Percentiles rank a stretch among this genome's conserved stretches.
Conservation (phyloP, 2,113 vertebrate genomes). For the Circaetus gallicus region DNA sequence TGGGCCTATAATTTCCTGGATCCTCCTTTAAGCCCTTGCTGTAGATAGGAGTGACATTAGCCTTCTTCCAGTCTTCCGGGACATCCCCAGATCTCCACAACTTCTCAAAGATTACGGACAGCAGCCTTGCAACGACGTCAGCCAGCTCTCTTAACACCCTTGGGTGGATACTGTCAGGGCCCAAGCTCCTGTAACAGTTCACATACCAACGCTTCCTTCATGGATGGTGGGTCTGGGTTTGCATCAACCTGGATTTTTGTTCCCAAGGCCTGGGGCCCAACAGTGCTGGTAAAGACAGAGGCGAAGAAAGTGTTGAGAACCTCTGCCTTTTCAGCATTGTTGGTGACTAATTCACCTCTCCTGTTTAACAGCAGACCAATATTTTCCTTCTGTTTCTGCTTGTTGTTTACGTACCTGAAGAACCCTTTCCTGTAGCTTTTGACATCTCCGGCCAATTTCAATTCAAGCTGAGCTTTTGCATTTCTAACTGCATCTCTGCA, state of each 20-base stretch:
- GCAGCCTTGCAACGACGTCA: background rate
- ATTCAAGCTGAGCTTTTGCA: background rate
- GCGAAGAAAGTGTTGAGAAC: background rate
- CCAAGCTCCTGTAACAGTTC: background rate
- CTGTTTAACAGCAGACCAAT: background rate
- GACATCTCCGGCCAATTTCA: background rate
- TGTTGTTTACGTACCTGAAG: background rate
- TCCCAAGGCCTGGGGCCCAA: background rate
- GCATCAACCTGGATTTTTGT: background rate
- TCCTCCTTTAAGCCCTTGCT: background rate
- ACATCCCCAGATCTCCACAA: background rate
- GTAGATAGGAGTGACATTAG: background rate
- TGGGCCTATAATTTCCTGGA: background rate
- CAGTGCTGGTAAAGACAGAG: background rate
- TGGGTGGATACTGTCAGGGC: background rate
- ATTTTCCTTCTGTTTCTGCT: background rate
- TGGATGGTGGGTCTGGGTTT: background rate
- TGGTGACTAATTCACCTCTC: background rate
- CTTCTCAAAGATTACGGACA: background rate
- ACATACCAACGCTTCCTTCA: too few species aligned
- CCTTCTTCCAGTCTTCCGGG: background rate
- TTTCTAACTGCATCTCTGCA: background rate
- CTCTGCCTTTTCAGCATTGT: background rate
- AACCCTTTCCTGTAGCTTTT: background rate
- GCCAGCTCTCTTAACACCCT: background rate